phyloP scores from a whole-genome alignment of 2,797 vertebrate genomes.

The Phoxinus dragarum region DNA sequence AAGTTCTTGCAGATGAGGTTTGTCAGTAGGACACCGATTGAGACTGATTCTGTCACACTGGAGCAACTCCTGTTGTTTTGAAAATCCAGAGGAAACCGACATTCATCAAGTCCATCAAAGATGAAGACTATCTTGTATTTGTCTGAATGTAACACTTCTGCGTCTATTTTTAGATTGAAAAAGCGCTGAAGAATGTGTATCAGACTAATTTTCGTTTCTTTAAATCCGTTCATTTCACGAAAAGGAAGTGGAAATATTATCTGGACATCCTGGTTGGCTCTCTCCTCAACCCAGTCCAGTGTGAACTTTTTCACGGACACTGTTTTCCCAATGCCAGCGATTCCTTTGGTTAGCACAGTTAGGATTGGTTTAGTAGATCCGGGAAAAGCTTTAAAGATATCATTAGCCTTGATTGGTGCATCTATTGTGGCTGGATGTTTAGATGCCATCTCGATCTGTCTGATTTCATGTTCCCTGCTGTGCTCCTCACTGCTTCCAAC shows the following conservation, averaged over 20 bases:
- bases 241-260: slow-evolving; percentile 43
- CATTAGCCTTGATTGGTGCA: neutral
- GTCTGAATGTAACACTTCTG: neutral
- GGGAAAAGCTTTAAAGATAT: slow-evolving; percentile 21
- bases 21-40: slow-evolving; percentile 23
- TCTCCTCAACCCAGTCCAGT: slow-evolving; percentile 42
- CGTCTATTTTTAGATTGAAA: neutral
- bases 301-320: slow-evolving; percentile 37
- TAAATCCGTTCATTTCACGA: slow-evolving; percentile 10
- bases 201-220: slow-evolving; percentile 10
- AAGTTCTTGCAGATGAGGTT: slow-evolving; percentile 40
- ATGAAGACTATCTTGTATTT: slow-evolving; percentile 3
- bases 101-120: slow-evolving; percentile 22
- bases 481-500: slow-evolving; percentile 24
- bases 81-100: neutral
- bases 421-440: slow-evolving; percentile 2
- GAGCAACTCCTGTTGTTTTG: slow-evolving; percentile 9
- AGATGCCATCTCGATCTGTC: slow-evolving; percentile 12
- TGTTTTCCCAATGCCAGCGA: slow-evolving; percentile 9
- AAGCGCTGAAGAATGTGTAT: slow-evolving; percentile 4
- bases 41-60: slow-evolving; percentile 23
- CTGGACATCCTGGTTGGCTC: slow-evolving; percentile 17
- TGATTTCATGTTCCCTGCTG: slow-evolving; percentile 32
- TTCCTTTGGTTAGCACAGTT: slow-evolving; percentile 34
- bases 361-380: neutral